Evolutionary conservation across 2,113 vertebrate genomes (phyloP), one percentile per base, ranked within the genome.

Genomic region (Panthera tigris): DNA sequence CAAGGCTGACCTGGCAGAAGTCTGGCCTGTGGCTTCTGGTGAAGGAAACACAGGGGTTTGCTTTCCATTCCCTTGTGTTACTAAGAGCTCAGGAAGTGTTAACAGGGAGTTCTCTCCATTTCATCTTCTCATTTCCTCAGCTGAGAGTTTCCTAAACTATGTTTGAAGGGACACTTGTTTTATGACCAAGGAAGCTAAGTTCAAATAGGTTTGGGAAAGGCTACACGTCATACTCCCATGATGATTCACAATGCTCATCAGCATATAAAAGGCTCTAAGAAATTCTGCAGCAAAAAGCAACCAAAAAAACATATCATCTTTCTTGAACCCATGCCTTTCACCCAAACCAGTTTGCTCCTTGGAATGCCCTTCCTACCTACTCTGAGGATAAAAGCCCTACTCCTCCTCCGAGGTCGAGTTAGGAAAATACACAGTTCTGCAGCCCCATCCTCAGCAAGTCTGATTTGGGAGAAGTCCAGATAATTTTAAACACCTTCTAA

Each of bases 401-500:
- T 87, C 13, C 39, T 25, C 23, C 27, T 85, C 41, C 25, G 65
- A 63, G 29, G 52, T 61, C 19, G 7, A 61, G 23, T 63, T 93
- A 81, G 50, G 31, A 91, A 95, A 96, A 95, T 71, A 69, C 2
- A 66, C 27, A 71, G 61, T 78, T 87, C 11, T 2, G 18, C 31
- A 89, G 45, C 61, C 21, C 36, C 69, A 74, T 31, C 9, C 7
- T 45, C 39, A 80, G 33, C n/a, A 23, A 78, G 18, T 71, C 82
- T 96, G 41, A 92, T 52, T 25, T 92, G 65, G 73, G n/a, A 57
- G 41, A 50, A 90, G 48, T 23, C 63, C 33, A 61, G 80, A 78
- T 31, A 96, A 63, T 92, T 86, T 90, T 61, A 81, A 89, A 27
- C n/a, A 89, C 8, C 48, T 84, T 89, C 48, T 81, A 61, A 95